Evolutionary conservation across 2,113 vertebrate genomes (phyloP).

Genomic region (Campylomormyrus numenius): DNA sequence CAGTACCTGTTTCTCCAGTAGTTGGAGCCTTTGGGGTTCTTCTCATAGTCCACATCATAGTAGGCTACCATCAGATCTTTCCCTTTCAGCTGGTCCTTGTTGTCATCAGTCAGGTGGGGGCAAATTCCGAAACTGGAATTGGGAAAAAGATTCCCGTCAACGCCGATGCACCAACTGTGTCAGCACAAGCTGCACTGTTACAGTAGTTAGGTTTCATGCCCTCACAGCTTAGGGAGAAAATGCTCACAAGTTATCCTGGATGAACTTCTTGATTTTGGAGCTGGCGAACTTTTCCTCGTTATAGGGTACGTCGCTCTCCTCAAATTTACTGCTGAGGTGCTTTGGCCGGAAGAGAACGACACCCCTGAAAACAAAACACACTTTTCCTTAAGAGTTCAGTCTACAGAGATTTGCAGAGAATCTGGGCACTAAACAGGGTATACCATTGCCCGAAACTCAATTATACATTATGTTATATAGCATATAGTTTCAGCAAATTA

Average conservation of each 20-base stretch:
- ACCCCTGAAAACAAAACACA: conserved; percentile 57
- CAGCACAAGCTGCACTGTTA: background rate
- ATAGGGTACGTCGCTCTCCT: conserved; percentile 71
- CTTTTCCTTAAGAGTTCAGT: background rate
- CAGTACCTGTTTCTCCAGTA: conserved; percentile 95
- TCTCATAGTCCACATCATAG: conserved; percentile 91
- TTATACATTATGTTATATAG: background rate
- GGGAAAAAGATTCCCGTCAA: background rate
- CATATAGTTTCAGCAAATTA: background rate
- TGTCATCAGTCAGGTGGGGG: conserved; percentile 93
- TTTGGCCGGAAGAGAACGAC: conserved; percentile 80
- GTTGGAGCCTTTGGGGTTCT: conserved; percentile 95
- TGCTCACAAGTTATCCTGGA: conserved; percentile 90
- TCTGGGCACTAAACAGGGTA: background rate
- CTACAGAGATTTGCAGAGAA: background rate
- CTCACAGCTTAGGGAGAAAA: background rate
- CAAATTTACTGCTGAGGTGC: conserved; percentile 83
- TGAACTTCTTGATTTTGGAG: conserved; percentile 83
- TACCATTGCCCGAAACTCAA: background rate
- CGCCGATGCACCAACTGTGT: background rate
- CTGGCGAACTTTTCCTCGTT: conserved; percentile 76
- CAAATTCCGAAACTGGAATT: conserved; percentile 83
- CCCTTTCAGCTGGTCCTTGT: conserved; percentile 85
- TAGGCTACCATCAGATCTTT: conserved; percentile 90
- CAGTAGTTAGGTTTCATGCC: background rate